Evolutionary conservation across 2,797 vertebrate genomes (phyloP), one percentile per base, ranked within the genome.

Genomic region (Sebastes minor): DNA sequence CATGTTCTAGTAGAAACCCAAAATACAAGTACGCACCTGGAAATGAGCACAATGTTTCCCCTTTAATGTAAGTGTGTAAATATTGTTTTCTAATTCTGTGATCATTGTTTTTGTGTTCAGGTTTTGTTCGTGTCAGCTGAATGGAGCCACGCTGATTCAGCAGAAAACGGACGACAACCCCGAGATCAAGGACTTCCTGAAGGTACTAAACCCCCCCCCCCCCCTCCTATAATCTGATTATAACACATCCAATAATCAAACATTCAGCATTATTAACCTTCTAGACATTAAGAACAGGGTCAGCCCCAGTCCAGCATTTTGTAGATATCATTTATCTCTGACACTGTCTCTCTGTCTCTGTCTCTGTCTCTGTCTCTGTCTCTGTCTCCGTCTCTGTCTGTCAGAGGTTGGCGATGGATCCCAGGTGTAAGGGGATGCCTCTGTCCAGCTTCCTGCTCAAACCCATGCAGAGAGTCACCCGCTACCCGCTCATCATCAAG

Each of bases 401-500:
- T 72, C 3, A 99, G 98, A 97, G 98, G 89, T 90, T 99, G 80
- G 98, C 98, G 74, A 99, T 99, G 98, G 98, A 99, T 78, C 97
- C 97, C 82, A 94, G 97, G 53, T 99, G 98, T 92, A 99, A 99
- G 92, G 98, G 98, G 49, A 99, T 99, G 98, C 98, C 98, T 4
- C 95, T 99, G 9, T 99, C 98, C 88, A 99, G 98, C 89, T 99
- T 99, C 88, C 96, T 99, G 71, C 97, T 99, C 83, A 99, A 99
- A 88, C 98, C 98, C 64, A 99, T 99, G 98, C 98, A 99, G 92
- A 96, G 98, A 81, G 98, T 99, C 89, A 99, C 98, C 0, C 96
- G 98, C 90, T 99, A 99, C 92, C 98, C 98, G 1, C 97, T 99
- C 82, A 99, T 99, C 83, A 99, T 99, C 92, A 99, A 99, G 95